phyloP scores from a whole-genome alignment of 2,888 invertebrate genomes.

The Laspeyria flexula region DNA sequence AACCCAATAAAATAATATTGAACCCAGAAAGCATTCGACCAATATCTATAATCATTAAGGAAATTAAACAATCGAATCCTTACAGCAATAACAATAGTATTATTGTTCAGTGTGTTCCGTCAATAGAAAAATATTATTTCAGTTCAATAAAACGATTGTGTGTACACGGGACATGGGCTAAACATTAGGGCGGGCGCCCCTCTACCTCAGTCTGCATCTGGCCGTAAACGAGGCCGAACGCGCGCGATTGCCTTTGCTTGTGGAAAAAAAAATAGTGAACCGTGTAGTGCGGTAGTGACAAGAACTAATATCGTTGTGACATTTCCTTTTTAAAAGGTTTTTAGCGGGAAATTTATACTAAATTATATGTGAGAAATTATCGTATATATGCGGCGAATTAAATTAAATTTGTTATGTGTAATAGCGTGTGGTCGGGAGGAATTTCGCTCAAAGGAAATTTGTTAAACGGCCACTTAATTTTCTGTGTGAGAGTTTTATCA shows the following conservation, averaged over 20 bases:
- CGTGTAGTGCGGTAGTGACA: constrained; percentile 43
- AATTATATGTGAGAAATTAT: constrained; percentile 8
- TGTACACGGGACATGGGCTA: constrained; percentile 46
- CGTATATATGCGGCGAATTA: constrained; percentile 8
- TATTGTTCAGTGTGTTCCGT: constrained; percentile 10
- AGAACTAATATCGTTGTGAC: constrained; percentile 39
- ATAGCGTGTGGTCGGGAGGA: constrained; percentile 30
- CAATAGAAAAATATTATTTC: constrained; percentile 39
- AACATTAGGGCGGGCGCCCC: constrained; percentile 60
- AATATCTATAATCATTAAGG: constrained; percentile 13
- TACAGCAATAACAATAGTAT: constrained; percentile 37
- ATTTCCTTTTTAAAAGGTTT: constrained; percentile 31
- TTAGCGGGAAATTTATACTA: constrained; percentile 3
- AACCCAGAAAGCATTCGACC: background rate
- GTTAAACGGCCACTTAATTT: constrained; percentile 35
- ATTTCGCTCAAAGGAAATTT: constrained; percentile 36
- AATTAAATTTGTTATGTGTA: constrained; percentile 22
- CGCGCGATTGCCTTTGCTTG: constrained; percentile 29
- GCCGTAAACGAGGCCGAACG: constrained; percentile 51
- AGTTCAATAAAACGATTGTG: constrained; percentile 45
- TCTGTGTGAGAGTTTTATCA: constrained; percentile 23
- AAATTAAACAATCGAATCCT: constrained; percentile 34
- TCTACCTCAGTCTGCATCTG: constrained; percentile 55
- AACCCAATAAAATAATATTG: background rate
- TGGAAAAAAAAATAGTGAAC: constrained; percentile 45